phyloP scores from a whole-genome alignment of 2,797 vertebrate genomes.

The Holocentrus rufus region DNA sequence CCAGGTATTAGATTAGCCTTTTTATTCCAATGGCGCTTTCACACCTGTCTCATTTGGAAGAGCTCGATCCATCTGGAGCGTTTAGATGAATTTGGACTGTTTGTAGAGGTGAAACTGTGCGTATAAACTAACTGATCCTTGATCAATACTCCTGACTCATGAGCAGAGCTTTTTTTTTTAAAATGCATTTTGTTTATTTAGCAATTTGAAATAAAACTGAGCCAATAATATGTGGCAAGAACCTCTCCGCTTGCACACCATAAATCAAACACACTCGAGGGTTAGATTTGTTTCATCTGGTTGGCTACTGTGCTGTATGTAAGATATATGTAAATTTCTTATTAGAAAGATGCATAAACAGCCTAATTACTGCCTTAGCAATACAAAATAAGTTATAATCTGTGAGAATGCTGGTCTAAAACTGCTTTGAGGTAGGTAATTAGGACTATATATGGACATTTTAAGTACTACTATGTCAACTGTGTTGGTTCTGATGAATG shows the following conservation, averaged over 20 bases:
- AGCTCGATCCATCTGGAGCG: too few species aligned
- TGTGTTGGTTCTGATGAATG: slow-evolving; percentile 64
- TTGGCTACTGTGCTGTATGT: neutral
- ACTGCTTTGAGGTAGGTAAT: slow-evolving; percentile 47
- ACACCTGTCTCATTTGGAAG: too few species aligned
- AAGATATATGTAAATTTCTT: neutral
- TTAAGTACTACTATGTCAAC: slow-evolving; percentile 52
- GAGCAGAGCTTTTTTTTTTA: too few species aligned
- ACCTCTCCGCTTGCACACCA: neutral
- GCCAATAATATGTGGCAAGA: neutral
- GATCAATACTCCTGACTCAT: too few species aligned
- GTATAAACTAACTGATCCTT: too few species aligned
- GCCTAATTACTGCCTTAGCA: slow-evolving; percentile 38
- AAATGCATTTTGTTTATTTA: too few species aligned
- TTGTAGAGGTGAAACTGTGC: too few species aligned
- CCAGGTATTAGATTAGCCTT: too few species aligned
- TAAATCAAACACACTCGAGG: neutral
- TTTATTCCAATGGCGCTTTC: too few species aligned
- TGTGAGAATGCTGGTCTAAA: slow-evolving; percentile 28
- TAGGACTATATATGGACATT: slow-evolving; percentile 59
- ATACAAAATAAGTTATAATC: slow-evolving; percentile 36
- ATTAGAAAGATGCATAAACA: slow-evolving; percentile 18
- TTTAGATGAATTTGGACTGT: too few species aligned
- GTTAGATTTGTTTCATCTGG: neutral
- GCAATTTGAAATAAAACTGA: too few species aligned